Percentiles rank a stretch among this genome's conserved stretches.
phyloP scores from a whole-genome alignment of 2,888 invertebrate species.

The Tachina fera region DNA sequence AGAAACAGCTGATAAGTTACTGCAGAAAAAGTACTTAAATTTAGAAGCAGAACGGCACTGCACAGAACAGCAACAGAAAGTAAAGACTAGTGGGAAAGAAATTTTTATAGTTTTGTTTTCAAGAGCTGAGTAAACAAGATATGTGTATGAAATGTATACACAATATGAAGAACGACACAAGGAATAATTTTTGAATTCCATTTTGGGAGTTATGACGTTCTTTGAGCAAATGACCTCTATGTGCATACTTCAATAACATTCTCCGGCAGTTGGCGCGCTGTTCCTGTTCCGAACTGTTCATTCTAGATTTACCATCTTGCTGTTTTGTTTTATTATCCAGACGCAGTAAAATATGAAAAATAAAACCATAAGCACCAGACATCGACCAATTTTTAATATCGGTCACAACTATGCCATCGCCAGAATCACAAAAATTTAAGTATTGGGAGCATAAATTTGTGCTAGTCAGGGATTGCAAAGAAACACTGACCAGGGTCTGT shows the following conservation, averaged over 20 bases:
- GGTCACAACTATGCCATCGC: constrained; percentile 84
- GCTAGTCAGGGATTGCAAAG: constrained; percentile 80
- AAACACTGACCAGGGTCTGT: constrained; percentile 80
- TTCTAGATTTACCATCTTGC: constrained; percentile 43
- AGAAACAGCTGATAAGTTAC: too few relatives aligned
- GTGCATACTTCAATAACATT: constrained; percentile 81
- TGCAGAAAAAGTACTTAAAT: too few relatives aligned
- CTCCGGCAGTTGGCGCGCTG: constrained; percentile 80
- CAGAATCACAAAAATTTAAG: constrained; percentile 83
- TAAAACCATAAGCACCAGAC: constrained; percentile 84
- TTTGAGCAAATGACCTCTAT: neutral
- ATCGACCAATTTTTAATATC: constrained; percentile 85
- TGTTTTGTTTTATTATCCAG: constrained; percentile 80
- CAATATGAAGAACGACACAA: too few relatives aligned
- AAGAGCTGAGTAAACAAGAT: too few relatives aligned
- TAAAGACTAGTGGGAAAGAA: too few relatives aligned
- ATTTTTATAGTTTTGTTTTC: too few relatives aligned
- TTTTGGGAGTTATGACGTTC: too few relatives aligned
- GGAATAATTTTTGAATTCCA: too few relatives aligned
- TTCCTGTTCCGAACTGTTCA: constrained; percentile 58
- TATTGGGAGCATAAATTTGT: constrained; percentile 83
- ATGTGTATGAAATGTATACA: too few relatives aligned
- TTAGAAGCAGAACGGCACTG: too few relatives aligned
- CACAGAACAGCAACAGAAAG: too few relatives aligned
- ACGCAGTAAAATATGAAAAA: constrained; percentile 85